Evolutionary conservation across 2,113 vertebrate genomes (phyloP), one percentile per base, ranked within the genome.

Genomic region (Hepsetus odoe): DNA sequence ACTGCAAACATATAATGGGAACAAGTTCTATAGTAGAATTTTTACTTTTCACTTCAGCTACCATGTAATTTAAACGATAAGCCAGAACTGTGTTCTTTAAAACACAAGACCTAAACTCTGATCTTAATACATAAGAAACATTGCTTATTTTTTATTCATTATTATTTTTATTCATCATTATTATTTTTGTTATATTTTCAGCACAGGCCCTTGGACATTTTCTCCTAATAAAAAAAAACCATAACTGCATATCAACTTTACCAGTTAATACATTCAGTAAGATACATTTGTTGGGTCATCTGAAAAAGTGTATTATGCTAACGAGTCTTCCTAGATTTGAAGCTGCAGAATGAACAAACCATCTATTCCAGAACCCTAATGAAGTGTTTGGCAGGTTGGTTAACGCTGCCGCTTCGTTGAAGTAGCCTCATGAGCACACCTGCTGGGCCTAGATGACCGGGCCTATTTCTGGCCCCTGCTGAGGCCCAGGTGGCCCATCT

Each of bases 401-500:
- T 65, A 40, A 55, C 33, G 12, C 67, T 28, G 16, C 2, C 24
- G 14, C 59, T 59, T 28, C 7, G 55, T 24, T 14, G 24, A 64
- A n/a, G n/a, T 74, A 24, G 67, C 68, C 38, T 72, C 46, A 68
- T n/a, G 61, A 81, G 38, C 59, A 44, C 82, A 84, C 82, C 73
- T 70, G 76, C 83, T 62, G 76, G 65, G 56, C 72, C 24, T 58
- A 58, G 62, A 89, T 89, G 77, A 86, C 88, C 74, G 75, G 85
- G 89, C 87, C 88, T 90, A 91, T 91, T 93, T 92, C 79, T 91
- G 90, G 91, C 92, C 90, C 89, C 87, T 16, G 61, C 87, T 87
- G 85, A 82, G 85, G 87, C 86, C 91, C 92, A 94, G 93, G 93
- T 95, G 93, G 91, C 91, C 91, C 84, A 87, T 90, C 89, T 94